Conservation (phyloP, 1,140 invertebrate species). For the Platorchestia sp. region DNA sequence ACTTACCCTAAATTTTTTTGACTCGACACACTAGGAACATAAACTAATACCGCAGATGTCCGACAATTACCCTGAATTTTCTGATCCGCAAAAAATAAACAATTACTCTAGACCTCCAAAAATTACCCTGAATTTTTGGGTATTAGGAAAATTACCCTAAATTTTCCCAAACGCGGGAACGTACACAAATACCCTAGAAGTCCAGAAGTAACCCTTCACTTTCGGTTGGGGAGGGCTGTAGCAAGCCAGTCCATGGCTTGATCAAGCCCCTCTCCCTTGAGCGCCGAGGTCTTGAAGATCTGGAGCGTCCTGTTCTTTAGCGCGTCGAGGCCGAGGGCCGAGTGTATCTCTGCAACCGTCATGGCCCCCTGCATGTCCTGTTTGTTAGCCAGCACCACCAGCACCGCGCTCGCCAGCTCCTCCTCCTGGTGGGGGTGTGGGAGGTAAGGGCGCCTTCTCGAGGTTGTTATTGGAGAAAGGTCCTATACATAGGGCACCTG, state of each 20-base stretch:
- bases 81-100: constrained; percentile 54
- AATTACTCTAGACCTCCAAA: constrained; percentile 57
- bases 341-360: constrained; percentile 96
- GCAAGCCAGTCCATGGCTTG: constrained; percentile 99
- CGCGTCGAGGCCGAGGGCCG: constrained; percentile 93
- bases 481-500: too few relatives aligned
- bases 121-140: constrained; percentile 17
- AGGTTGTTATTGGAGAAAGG: too few relatives aligned
- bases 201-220: constrained; percentile 73
- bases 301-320: constrained; percentile 98
- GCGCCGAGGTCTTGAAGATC: constrained; percentile 99
- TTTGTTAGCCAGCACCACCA: constrained; percentile 99
- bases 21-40: too few relatives aligned
- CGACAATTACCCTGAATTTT: too few relatives aligned
- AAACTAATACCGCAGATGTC: too few relatives aligned
- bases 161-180: too few relatives aligned
- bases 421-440: constrained; percentile 82
- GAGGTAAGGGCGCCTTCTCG: neutral
- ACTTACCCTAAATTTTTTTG: too few relatives aligned
- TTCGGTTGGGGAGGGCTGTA: constrained; percentile 88
- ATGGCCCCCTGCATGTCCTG: constrained; percentile 98
- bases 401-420: constrained; percentile 93
- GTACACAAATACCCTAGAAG: too few relatives aligned
- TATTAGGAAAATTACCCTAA: constrained; percentile 68
- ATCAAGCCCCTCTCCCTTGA: constrained; percentile 98